Base-by-base conservation (phyloP, 37 sponge, comb jelly and placozoan genomes). In the Dysidea cf. avara region DNA sequence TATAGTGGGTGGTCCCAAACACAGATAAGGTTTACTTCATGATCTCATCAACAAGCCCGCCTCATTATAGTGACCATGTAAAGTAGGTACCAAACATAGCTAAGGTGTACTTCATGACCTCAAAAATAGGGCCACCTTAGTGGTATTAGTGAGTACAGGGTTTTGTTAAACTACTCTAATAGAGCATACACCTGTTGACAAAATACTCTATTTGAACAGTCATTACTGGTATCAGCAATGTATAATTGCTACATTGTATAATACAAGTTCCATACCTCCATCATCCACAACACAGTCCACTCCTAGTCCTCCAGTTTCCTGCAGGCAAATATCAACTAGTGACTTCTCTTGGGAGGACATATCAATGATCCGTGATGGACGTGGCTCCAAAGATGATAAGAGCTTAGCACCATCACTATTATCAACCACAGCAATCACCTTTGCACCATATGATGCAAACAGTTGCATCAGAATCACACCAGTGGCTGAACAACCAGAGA, bases 261-360 rank as follows among this genome's bases (percentile, higher is more conserved):
- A 18, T 57, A 29, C 3, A 3, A 30, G 20, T 56, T 20, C 6
- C 55, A 46, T 79, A 92, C 91, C 89, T 84, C 93, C 93, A 53
- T 40, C 68, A 37, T 93, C 94, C 1, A 93, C 58, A 53, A 88
- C 39, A 34, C 86, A 85, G 54, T 89, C 58, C 2, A 88, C 90
- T 25, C 94, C 94, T 31, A 93, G 56, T 18, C 94, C 90, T 39
- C 90, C 90, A 0, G 94, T 93, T 66, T 89, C 89, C 47, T 82
- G 86, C 56, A 85, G 71, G 68, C 94, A 93, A 32, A 78, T 28
- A 3, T 81, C 76, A 2, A 57, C 48, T n/a, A 85, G 55, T 53
- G 38, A 72, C 48, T 71, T 67, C n/a, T 31, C 39, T n/a, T n/a
- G n/a, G 56, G 53, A 26, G 61, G 59, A 71, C 75, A 93, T 48